These are phyloP conservation scores for Pungitius pungitius DNA, from an alignment of 2,113 vertebrate genomes.

Conservation along the genomic window DNA sequence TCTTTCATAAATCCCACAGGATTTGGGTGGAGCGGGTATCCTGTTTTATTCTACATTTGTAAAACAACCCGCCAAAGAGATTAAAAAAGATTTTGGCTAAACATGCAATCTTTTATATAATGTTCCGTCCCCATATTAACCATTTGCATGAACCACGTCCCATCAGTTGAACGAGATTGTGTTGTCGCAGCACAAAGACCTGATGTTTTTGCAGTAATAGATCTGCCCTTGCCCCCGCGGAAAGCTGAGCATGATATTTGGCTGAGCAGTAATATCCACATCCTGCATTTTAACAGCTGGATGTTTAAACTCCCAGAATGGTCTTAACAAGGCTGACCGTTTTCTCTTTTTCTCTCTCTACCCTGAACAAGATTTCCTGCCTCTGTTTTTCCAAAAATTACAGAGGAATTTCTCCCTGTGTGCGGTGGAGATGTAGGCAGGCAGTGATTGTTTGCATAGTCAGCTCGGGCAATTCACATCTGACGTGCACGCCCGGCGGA, in stretches of 20 bases:
- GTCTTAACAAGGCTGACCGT: constrained; percentile 10
- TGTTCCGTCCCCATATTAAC: background rate
- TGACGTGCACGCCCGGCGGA: constrained; percentile 11
- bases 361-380: constrained; percentile 4
- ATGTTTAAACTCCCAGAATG: constrained; percentile 7
- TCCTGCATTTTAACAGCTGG: constrained; percentile 21
- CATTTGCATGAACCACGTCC: background rate
- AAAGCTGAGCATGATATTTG: constrained; percentile 9
- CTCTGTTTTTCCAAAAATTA: constrained; percentile 49
- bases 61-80: background rate
- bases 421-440: constrained; percentile 29
- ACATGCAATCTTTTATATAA: background rate
- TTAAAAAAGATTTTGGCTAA: background rate
- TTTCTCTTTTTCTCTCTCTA: background rate
- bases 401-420: constrained; percentile 28
- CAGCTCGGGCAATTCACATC: constrained; percentile 8
- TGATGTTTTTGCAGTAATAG: background rate
- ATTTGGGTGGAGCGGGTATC: background rate
- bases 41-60: background rate
- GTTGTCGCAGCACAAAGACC: background rate
- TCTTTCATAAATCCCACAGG: background rate
- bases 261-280: constrained; percentile 19
- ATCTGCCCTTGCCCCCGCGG: background rate
- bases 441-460: constrained; percentile 25
- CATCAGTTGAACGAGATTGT: background rate